Base-by-base conservation (phyloP, 2,888 invertebrate species). In the Boloria selene region DNA sequence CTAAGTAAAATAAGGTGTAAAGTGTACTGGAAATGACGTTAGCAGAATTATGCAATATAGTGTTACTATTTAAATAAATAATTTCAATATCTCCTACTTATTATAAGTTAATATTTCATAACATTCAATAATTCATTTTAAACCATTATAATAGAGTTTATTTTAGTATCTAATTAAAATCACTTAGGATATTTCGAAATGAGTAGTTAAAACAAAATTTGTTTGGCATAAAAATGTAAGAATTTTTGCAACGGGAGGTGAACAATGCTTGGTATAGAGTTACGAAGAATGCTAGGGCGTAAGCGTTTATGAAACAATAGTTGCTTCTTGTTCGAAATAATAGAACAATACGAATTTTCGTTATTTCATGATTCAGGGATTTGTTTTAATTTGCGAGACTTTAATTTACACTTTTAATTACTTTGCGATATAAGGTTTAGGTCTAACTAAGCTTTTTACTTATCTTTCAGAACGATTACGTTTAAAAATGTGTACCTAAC, bases 221-320 rank as follows among this genome's bases (percentile, higher is more conserved):
- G 61, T 70, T 70, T 65, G 61, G 58, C 64, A 52, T 71, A 72
- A 73, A 73, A 77, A 75, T 44, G 69, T 56, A 70, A 76, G 64
- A 73, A 77, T 79, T 75, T 55, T 60, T 65, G 77, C 75, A 79
- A 79, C 73, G 72, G 59, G 75, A 79, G 70, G 70, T 31, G 54
- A 49, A 69, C 64, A 67, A 69, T 53, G 51, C 56, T 26, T n/a
- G 64, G 69, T 67, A 59, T 69, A 64, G 58, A 53, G 64, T 69
- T 67, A 61, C 69, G 52, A 49, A 56, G 61, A 52, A 64, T 60
- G 69, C 61, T 54, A 61, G 69, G 31, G 56, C 56, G 58, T 64
- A 64, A 63, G 63, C 63, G 54, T 42, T 64, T 64, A 45, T 64
- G 56, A 58, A 64, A 64, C 64, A 64, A 64, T 58, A 58, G 55